Evolutionary conservation across 2,797 vertebrate species (phyloP), one percentile per base, ranked within the genome.

Genomic region (Erpetoichthys calabaricus): DNA sequence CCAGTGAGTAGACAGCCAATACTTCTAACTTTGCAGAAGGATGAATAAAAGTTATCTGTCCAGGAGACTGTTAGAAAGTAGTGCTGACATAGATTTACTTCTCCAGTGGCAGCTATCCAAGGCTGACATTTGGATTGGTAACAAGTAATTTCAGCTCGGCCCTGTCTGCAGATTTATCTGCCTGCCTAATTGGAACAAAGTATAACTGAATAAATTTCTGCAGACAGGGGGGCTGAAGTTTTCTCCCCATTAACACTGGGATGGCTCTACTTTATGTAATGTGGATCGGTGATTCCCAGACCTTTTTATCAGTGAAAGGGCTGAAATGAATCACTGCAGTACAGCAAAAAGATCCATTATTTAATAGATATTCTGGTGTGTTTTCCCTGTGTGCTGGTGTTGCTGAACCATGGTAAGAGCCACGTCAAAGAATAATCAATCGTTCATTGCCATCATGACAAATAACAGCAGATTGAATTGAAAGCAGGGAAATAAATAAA

Each of bases 161-260:
- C 47, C 47, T 49, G 47, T n/a, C 4, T 49, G 5, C n/a, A 54
- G 53, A 44, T 54, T 42, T 1, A 8, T 54, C 41, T 54, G 53
- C 53, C 53, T 43, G 7, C 41, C 53, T 54, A 49, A 49, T 49
- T 49, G 5, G n/a, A 49, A 49, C 47, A 49, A 53, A 53, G 51
- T n/a, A 6, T 4, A 41, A 53, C 8, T 53, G 42, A 54, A 54
- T 54, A 54, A 5, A 42, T 54, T 54, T 42, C 53, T 42, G 25
- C 1, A 41, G 53, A 54, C 53, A 4, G 53, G 53, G 42, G 41
- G 53, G 44, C 53, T 41, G 5, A 54, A 3, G 42, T 54, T 54
- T 54, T 54, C 42, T 54, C 53, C 10, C 53, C 53, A 54, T 54
- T 54, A 54, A 8, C 6, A 54, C 44, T 43, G 41, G 3, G 44